These are phyloP conservation scores for Cosmopolites sordidus DNA, from an alignment of 2,888 invertebrate species.

Conservation along the genomic window DNA sequence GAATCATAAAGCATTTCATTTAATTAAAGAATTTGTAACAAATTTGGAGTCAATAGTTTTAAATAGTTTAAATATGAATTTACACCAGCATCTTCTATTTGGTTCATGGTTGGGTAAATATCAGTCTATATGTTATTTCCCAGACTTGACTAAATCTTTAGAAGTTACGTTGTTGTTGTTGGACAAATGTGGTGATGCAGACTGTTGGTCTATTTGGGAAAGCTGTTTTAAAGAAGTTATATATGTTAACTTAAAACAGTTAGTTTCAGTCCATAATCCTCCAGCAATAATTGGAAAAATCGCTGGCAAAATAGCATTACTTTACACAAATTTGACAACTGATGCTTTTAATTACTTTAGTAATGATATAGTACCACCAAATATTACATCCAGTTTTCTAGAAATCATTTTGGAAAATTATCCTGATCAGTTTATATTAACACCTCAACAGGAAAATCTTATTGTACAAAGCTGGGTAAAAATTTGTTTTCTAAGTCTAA, in stretches of 20 bases:
- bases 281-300: conserved; percentile 38
- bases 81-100: conserved; percentile 42
- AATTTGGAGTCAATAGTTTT: conserved; percentile 37
- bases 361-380: conserved; percentile 33
- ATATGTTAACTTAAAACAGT: conserved; percentile 37
- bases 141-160: conserved; percentile 38
- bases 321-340: conserved; percentile 29
- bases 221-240: conserved; percentile 35
- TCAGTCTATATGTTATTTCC: conserved; percentile 36
- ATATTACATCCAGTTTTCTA: conserved; percentile 37
- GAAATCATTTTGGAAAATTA: conserved; percentile 35
- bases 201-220: conserved; percentile 40
- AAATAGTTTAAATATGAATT: conserved; percentile 34
- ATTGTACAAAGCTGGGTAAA: conserved; percentile 43
- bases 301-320: conserved; percentile 37
- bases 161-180: conserved; percentile 36
- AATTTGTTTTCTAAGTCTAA: conserved; percentile 37
- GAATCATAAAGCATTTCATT: conserved; percentile 35
- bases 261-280: conserved; percentile 30
- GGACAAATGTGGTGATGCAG: conserved; percentile 31
- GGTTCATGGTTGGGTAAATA: conserved; percentile 43
- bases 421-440: conserved; percentile 32
- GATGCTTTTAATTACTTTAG: conserved; percentile 38
- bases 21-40: conserved; percentile 37
- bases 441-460: conserved; percentile 35